Conservation (phyloP, 2,113 vertebrate genomes). For the Phylloscopus trochilus region DNA sequence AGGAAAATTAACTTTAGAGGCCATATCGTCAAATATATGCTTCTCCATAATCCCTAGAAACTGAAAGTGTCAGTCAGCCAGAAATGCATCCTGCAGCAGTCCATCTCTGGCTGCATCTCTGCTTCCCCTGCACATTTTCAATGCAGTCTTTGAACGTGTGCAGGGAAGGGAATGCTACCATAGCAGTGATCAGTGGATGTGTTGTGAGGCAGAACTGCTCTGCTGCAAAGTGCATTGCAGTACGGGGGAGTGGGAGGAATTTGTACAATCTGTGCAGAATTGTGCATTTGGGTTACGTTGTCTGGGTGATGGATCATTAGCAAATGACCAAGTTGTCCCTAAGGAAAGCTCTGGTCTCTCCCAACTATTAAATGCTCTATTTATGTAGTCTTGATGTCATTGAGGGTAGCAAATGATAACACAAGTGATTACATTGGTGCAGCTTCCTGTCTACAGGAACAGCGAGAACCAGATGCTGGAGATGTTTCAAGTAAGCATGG, state of each 20-base stretch:
- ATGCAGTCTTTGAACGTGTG: neutral
- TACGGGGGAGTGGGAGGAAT: neutral
- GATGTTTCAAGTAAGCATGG: neutral
- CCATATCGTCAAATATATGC: neutral
- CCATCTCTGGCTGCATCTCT: neutral
- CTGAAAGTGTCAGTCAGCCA: neutral
- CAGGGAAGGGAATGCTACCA: neutral
- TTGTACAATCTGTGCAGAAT: neutral
- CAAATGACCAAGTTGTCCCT: neutral
- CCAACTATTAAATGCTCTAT: neutral
- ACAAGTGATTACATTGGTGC: neutral
- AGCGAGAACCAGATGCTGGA: neutral
- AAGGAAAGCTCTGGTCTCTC: neutral
- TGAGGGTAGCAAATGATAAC: neutral
- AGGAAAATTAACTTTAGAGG: neutral
- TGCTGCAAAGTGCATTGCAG: neutral
- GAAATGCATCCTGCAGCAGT: neutral
- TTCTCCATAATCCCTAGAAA: neutral
- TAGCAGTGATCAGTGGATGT: neutral
- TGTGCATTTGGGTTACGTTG: neutral
- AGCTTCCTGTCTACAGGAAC: neutral
- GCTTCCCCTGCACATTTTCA: neutral
- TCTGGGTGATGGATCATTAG: neutral
- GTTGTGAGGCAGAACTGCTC: neutral
- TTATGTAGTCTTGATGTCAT: neutral